Conservation (phyloP, 2,113 vertebrate species). For the Spheniscus mendiculus region DNA sequence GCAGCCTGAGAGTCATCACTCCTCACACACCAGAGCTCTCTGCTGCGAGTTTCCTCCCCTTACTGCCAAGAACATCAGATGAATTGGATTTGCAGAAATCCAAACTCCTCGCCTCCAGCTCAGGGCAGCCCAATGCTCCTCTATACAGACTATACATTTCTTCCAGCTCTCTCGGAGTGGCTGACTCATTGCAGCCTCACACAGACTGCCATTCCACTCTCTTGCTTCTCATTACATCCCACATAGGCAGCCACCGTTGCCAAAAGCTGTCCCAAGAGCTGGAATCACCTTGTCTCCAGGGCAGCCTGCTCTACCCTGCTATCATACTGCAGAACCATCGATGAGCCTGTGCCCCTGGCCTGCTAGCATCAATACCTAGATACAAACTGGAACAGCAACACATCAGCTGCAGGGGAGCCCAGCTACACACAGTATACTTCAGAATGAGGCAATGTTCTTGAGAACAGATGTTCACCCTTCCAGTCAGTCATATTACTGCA, state of each 20-base stretch:
- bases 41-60: constrained; percentile 21
- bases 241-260: not conserved
- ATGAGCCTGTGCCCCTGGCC: not conserved
- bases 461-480: not conserved
- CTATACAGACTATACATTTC: constrained; percentile 25
- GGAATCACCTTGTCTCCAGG: not conserved
- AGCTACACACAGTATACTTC: not conserved
- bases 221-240: not conserved
- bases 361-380: no score
- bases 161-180: not conserved
- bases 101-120: not conserved
- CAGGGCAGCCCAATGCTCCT: not conserved
- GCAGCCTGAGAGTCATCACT: constrained; percentile 47
- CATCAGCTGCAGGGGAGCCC: not conserved
- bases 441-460: not conserved
- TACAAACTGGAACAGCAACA: not conserved
- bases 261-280: not conserved
- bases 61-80: constrained; percentile 56
- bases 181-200: constrained; percentile 9
- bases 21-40: constrained; percentile 8
- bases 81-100: constrained; percentile 58
- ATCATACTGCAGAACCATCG: rapidly evolving
- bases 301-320: not conserved
- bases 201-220: not conserved
- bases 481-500: not conserved